phyloP scores from a whole-genome alignment of 1,140 invertebrate genomes.

The Melitaea cinxia region DNA sequence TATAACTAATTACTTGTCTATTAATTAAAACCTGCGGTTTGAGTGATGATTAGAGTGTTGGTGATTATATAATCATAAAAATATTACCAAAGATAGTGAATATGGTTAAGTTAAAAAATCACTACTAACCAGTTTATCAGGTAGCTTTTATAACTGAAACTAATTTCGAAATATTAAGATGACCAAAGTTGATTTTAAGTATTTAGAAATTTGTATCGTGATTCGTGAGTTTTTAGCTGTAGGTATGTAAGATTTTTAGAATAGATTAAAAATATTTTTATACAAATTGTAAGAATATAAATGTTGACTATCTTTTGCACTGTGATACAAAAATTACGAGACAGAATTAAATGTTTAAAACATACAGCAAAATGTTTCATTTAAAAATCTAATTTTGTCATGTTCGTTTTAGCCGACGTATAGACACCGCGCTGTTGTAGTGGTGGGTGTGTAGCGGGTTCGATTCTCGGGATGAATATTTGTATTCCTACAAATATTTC shows the following conservation, averaged over 20 bases:
- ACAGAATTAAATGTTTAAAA: constrained; percentile 21
- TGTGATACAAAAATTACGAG: constrained; percentile 31
- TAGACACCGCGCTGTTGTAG: too few species aligned
- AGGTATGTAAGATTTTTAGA: background rate
- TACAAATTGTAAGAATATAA: constrained; percentile 13
- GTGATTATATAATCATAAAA: background rate
- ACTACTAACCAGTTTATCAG: too few species aligned
- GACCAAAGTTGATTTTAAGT: too few species aligned
- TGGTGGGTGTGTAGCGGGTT: too few species aligned
- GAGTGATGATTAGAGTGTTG: background rate
- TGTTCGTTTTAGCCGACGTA: too few species aligned
- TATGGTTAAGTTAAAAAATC: background rate
- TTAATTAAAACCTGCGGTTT: too few species aligned
- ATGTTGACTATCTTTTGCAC: constrained; percentile 29
- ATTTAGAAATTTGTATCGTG: too few species aligned
- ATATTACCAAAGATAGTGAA: constrained; percentile 32
- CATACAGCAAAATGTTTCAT: background rate
- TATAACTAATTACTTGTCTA: background rate
- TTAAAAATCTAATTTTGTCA: background rate
- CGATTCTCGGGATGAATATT: too few species aligned
- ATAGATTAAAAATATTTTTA: constrained; percentile 17
- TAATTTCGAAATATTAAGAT: too few species aligned
- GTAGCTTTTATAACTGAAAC: too few species aligned
- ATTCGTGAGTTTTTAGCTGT: background rate
- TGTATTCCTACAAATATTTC: too few species aligned